Conservation (phyloP, 2,113 vertebrate species). For the Parus major region DNA sequence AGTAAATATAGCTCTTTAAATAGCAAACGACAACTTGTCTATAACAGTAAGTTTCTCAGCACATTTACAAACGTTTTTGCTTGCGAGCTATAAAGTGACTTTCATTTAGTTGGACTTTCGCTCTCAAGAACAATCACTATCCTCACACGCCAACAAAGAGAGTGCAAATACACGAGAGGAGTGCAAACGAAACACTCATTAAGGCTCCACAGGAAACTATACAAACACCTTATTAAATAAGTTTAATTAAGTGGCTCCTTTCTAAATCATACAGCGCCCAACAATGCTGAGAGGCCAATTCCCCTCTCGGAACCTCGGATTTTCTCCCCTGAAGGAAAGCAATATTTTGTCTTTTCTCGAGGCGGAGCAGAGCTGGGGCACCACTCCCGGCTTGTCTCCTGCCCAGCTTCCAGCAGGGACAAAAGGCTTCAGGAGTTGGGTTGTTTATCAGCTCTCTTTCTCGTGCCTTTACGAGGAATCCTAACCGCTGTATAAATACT, state of each 20-base stretch:
- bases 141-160: constrained; percentile 1
- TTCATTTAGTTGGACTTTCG: background rate
- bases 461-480: background rate
- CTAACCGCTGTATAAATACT: background rate
- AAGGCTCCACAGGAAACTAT: background rate
- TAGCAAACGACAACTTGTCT: constrained; percentile 59
- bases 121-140: constrained; percentile 34
- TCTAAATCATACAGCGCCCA: background rate
- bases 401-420: background rate
- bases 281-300: background rate
- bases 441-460: background rate
- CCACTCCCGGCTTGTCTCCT: background rate
- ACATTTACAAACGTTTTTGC: background rate
- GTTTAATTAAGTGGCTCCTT: constrained; percentile 56
- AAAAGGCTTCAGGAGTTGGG: background rate
- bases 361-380: background rate
- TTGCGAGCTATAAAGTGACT: constrained; percentile 10
- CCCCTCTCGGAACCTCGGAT: background rate
- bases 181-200: constrained; percentile 4
- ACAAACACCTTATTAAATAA: constrained; percentile 27
- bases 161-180: constrained; percentile 38
- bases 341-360: background rate
- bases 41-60: constrained; percentile 27
- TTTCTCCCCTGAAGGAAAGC: background rate
- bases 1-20: constrained; percentile 63